A percentile compares a stretch with the other conserved stretches of the same genome.
Evolutionary conservation across 2,113 vertebrate genomes (phyloP).

Genomic region (Larimichthys polyactis): DNA sequence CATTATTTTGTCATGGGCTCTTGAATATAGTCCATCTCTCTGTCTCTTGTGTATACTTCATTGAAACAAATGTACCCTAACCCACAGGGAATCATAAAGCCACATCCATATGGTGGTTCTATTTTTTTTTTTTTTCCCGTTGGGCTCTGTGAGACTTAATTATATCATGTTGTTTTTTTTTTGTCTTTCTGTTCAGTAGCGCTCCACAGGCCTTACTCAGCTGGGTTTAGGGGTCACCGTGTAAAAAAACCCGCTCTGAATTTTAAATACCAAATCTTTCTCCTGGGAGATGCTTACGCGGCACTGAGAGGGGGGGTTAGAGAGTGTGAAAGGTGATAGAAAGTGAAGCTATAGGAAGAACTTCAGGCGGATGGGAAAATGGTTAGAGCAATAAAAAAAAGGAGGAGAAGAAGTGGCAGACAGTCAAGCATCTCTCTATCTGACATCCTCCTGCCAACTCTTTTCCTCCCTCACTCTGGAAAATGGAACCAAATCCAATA

Average conservation of each 20-base stretch:
- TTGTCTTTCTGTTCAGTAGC: slow-evolving; percentile 33
- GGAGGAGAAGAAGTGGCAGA: slow-evolving; percentile 10
- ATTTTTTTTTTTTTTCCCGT: slow-evolving; percentile 6
- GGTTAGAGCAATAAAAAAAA: neutral
- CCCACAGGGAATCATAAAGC: slow-evolving; percentile 44
- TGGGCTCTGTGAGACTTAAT: slow-evolving; percentile 40
- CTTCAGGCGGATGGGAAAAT: neutral
- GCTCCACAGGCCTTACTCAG: slow-evolving; percentile 27
- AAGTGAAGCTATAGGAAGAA: slow-evolving; percentile 18
- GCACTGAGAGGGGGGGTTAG: neutral
- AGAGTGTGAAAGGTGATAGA: slow-evolving; percentile 7
- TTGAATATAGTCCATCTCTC: slow-evolving; percentile 46
- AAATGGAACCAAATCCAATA: slow-evolving; percentile 32
- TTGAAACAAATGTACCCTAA: slow-evolving; percentile 28
- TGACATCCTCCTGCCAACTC: slow-evolving; percentile 34
- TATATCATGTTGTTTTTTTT: slow-evolving; percentile 27
- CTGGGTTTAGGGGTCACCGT: slow-evolving; percentile 36
- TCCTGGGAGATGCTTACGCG: slow-evolving; percentile 12
- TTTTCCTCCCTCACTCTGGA: slow-evolving; percentile 14
- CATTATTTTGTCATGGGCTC: slow-evolving; percentile 63
- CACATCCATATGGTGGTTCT: slow-evolving; percentile 3
- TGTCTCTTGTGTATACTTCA: slow-evolving; percentile 26
- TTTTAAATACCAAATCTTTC: slow-evolving; percentile 41
- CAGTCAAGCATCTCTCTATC: slow-evolving; percentile 31
- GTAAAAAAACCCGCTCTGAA: slow-evolving; percentile 31